Evolutionary conservation across 2,888 invertebrate species (phyloP).

Genomic region (Scelioninae gen. 2): DNA sequence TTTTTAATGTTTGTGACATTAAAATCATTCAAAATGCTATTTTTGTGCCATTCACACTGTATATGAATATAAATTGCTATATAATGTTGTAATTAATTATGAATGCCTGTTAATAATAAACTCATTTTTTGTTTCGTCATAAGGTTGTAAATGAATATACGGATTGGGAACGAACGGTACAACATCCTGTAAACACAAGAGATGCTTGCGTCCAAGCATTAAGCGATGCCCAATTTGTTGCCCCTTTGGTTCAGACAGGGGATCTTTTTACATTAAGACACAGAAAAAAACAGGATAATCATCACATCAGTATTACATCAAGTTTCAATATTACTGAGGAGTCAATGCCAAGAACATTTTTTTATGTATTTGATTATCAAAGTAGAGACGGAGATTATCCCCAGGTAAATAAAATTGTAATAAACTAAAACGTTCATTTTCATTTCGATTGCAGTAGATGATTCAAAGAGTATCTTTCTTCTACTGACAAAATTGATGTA

Average conservation of each 20-base stretch:
- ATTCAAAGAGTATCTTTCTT: too few relatives aligned
- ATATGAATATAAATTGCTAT: too few relatives aligned
- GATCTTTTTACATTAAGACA: conserved; percentile 81
- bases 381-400: conserved; percentile 92
- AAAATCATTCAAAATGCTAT: too few relatives aligned
- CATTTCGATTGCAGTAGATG: too few relatives aligned
- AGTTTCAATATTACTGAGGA: conserved; percentile 71
- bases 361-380: conserved; percentile 95
- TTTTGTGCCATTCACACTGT: too few relatives aligned
- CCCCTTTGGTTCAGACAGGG: conserved; percentile 90
- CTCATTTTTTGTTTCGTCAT: neutral
- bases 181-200: conserved; percentile 91
- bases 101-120: too few relatives aligned
- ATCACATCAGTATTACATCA: conserved; percentile 78
- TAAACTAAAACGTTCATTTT: too few relatives aligned
- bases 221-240: conserved; percentile 95
- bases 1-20: too few relatives aligned
- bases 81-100: too few relatives aligned
- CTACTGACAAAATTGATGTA: too few relatives aligned
- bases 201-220: conserved; percentile 93
- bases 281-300: conserved; percentile 76
- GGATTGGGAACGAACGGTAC: conserved; percentile 95
- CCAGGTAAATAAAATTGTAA: conserved; percentile 78
- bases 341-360: conserved; percentile 86
- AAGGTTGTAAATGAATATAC: conserved; percentile 93